Evolutionary conservation across 2,797 vertebrate genomes (phyloP).

Genomic region (Carduelis carduelis): DNA sequence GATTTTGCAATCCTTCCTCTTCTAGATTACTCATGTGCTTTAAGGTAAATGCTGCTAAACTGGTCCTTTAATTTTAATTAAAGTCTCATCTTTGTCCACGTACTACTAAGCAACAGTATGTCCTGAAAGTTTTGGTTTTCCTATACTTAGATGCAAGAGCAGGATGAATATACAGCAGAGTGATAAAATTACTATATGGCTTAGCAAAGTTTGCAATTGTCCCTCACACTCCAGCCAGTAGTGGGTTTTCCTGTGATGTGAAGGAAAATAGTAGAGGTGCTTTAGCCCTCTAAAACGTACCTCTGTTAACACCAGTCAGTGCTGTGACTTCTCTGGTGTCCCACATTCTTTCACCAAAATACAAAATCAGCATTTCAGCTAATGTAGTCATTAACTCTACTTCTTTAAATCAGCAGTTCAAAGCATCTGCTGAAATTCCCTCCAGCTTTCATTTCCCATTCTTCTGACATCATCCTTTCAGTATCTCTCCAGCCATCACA

Average conservation of each 20-base stretch:
- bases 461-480: background rate
- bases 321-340: background rate
- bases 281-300: background rate
- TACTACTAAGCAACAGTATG: background rate
- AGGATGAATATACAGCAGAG: background rate
- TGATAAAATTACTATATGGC: background rate
- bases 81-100: background rate
- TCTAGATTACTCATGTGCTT: background rate
- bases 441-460: slow-evolving; percentile 33
- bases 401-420: background rate
- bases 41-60: background rate
- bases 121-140: background rate
- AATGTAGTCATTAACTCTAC: background rate
- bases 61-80: background rate
- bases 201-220: background rate
- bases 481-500: background rate
- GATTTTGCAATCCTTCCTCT: slow-evolving; percentile 34
- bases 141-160: background rate
- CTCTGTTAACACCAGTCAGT: background rate
- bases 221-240: background rate
- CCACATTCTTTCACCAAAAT: background rate
- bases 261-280: background rate
- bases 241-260: background rate
- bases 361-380: background rate
- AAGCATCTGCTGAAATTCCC: background rate